phyloP scores from a whole-genome alignment of 2,797 vertebrate species.

The Trachurus trachurus region DNA sequence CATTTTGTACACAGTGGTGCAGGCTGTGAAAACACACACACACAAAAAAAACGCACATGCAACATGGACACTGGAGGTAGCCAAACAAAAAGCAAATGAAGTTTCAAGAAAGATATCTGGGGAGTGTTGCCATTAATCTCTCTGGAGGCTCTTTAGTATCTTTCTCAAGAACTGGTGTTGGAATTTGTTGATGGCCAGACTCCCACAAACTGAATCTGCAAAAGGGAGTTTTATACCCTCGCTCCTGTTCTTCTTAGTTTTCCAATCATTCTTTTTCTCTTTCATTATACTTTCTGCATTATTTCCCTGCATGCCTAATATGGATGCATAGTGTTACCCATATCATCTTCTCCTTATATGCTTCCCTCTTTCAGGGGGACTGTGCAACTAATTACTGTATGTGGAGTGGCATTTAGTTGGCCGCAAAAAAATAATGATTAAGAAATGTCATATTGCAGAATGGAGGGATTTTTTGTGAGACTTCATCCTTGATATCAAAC shows the following conservation, averaged over 20 bases:
- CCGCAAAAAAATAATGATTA: neutral
- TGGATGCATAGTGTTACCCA: neutral
- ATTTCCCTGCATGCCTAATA: neutral
- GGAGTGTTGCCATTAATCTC: constrained; percentile 45
- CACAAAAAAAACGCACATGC: constrained; percentile 2
- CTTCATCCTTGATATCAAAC: neutral
- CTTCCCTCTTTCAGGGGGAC: neutral
- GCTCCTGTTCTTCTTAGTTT: neutral
- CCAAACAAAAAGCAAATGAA: constrained; percentile 33
- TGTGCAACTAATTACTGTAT: neutral
- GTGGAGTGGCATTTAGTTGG: neutral
- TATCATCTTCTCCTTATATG: neutral
- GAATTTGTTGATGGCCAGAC: constrained; percentile 6
- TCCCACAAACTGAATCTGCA: constrained; percentile 11
- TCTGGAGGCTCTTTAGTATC: constrained; percentile 47
- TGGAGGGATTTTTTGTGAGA: too few relatives aligned
- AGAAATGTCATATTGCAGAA: constrained; percentile 1
- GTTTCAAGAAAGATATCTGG: constrained; percentile 37
- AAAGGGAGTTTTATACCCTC: neutral
- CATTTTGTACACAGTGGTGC: constrained; percentile 21
- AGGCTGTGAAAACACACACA: constrained; percentile 44
- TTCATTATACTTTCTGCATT: neutral
- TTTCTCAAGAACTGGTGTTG: constrained; percentile 30
- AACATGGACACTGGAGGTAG: constrained; percentile 33
- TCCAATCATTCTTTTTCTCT: neutral